phyloP scores from a whole-genome alignment of 1,140 invertebrate species.

The Holotrichia oblita region DNA sequence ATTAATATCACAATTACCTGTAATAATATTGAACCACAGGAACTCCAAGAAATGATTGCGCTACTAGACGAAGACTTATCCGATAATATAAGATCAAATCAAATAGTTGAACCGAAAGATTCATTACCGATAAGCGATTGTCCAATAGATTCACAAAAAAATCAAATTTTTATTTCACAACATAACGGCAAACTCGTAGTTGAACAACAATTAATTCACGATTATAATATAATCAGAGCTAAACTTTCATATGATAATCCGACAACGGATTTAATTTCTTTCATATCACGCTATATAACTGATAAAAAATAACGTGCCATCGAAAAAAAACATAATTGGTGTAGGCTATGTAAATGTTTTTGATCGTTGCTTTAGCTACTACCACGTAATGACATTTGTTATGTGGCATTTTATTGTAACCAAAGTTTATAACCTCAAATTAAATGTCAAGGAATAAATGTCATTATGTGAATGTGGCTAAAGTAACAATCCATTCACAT shows the following conservation, averaged over 20 bases:
- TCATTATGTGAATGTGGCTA: too few relatives aligned
- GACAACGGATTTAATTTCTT: not conserved
- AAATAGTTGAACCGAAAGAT: not conserved
- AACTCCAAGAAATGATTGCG: not conserved
- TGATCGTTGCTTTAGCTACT: too few relatives aligned
- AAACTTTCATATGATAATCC: constrained; percentile 4
- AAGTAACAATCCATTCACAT: too few relatives aligned
- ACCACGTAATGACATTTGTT: too few relatives aligned
- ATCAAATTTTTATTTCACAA: constrained; percentile 8
- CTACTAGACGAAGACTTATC: not conserved
- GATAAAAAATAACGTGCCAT: too few relatives aligned
- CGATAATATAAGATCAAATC: not conserved
- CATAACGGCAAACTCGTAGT: not conserved
- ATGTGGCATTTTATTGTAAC: too few relatives aligned
- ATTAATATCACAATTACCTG: not conserved
- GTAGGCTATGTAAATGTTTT: too few relatives aligned
- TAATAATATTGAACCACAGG: not conserved
- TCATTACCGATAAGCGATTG: not conserved
- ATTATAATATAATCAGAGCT: not conserved
- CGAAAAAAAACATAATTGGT: too few relatives aligned
- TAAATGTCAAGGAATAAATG: too few relatives aligned
- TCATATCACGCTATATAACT: not conserved
- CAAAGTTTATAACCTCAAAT: too few relatives aligned
- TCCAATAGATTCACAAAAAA: constrained; percentile 19
- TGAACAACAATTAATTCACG: not conserved